Percentiles rank a stretch among this genome's conserved stretches.
Evolutionary conservation across 2,797 vertebrate genomes (phyloP).

Genomic region (Carapus acus): DNA sequence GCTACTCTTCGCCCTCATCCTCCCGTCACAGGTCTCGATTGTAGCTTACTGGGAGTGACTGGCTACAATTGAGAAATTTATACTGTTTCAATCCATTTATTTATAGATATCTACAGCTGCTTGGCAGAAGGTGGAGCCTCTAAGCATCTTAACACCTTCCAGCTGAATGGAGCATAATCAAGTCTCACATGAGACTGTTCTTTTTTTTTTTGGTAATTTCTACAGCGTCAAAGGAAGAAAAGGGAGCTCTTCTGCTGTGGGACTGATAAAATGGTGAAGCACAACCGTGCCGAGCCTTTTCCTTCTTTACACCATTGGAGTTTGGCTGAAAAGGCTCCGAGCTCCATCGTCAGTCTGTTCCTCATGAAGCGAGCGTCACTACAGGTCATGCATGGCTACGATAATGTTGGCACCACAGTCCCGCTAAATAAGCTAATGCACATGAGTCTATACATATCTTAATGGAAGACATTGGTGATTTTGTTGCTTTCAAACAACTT

Average conservation of each 20-base stretch:
- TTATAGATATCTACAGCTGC: no score
- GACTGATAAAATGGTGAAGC: conserved; percentile 11
- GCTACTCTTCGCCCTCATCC: no score
- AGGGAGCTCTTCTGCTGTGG: conserved; percentile 19
- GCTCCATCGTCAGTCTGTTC: conserved; percentile 40
- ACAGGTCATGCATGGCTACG: conserved; percentile 94
- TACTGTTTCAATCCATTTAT: no score
- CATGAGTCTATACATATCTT: conserved; percentile 99
- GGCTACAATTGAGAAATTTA: no score
- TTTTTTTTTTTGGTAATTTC: no score
- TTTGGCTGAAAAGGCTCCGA: conserved; percentile 21
- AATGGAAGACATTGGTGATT: conserved; percentile 99
- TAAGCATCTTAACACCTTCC: conserved; percentile 3
- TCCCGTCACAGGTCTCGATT: conserved; percentile 12
- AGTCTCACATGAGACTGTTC: no score
- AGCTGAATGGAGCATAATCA: not conserved
- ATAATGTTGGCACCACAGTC: conserved; percentile 78
- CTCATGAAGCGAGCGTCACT: conserved; percentile 84
- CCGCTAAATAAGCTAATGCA: conserved; percentile 93
- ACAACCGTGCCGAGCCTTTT: conserved; percentile 21
- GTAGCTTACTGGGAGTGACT: conserved; percentile 5
- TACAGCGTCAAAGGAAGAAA: conserved; percentile 15
- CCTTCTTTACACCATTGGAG: conserved; percentile 2
- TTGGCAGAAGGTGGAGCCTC: conserved; percentile 6
- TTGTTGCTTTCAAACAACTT: conserved; percentile 99